A percentile compares a stretch with the other conserved stretches of the same genome.
These are phyloP conservation scores for Plestiodon gilberti DNA, from an alignment of 2,113 vertebrate genomes.

Conservation along the genomic window DNA sequence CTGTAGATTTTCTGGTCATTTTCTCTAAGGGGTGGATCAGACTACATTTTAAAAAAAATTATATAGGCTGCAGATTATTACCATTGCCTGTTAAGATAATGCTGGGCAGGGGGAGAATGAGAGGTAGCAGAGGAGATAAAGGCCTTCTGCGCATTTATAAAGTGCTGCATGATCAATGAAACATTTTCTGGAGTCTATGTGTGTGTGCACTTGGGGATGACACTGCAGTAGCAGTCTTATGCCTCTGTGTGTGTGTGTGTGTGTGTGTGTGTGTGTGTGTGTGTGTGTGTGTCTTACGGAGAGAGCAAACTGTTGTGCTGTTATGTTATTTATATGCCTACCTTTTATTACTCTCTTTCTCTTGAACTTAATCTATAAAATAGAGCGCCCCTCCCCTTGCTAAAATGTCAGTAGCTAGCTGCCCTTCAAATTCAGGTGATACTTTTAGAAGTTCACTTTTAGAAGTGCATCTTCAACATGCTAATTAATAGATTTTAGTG, in stretches of 20 bases:
- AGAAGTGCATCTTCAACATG: not conserved
- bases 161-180: constrained; percentile 70
- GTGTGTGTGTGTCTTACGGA: constrained; percentile 30
- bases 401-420: not conserved
- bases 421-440: not conserved
- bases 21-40: not conserved
- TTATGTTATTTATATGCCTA: not conserved
- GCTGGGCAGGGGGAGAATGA: constrained; percentile 31
- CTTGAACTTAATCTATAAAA: not conserved
- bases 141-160: constrained; percentile 67
- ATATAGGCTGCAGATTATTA: constrained; percentile 15
- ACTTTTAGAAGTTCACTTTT: constrained; percentile 10
- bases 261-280: not conserved
- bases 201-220: constrained; percentile 55
- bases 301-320: constrained; percentile 47
- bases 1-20: constrained; percentile 21
- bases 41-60: not conserved
- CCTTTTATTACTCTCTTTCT: not conserved
- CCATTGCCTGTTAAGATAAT: constrained; percentile 37
- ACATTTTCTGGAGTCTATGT: constrained; percentile 36
- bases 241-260: no score
- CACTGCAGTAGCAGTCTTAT: constrained; percentile 56
- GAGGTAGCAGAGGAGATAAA: constrained; percentile 47
- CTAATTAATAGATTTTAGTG: accelerated
- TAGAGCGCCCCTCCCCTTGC: accelerated